Evolutionary conservation across 2,113 vertebrate genomes (phyloP), one percentile per base, ranked within the genome.

Genomic region (Mesembrinibis cayennensis): DNA sequence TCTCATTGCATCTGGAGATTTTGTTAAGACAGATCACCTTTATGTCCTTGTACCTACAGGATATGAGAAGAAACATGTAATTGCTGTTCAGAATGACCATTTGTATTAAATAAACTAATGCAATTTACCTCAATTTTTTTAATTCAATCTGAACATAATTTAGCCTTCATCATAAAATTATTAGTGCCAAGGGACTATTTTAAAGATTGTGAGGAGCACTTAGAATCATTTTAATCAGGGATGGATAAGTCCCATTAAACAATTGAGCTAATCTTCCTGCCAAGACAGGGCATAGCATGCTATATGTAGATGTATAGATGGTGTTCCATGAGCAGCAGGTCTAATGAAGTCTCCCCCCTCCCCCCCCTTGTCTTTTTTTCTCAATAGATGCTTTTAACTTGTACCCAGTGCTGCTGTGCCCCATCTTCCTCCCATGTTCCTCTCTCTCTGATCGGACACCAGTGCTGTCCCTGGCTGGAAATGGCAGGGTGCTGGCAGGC

Each of bases 41-140:
- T 50, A 77, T 90, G 47, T 63, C 42, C 47, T 62, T 61, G 38
- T 80, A 90, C 62, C 66, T 89, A n/a, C 73, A 70, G 89, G 77
- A 55, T 86, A 66, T 63, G 84, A 87, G 53, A 85, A 80, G 82
- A 85, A 94, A 65, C 45, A 61, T 66, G 62, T 61, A 80, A 55
- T 66, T 80, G 70, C 87, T 86, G 49, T 58, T 91, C 58, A 80
- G 74, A 93, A 62, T 34, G 58, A 94, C 53, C 36, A 30, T 91
- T 96, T 91, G 62, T 87, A 73, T 88, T 73, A 85, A 94, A 44
- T 40, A 91, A 53, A 70, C 49, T 96, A 82, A 95, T 95, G 82
- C 62, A 93, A 61, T 95, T 96, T 95, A 49, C 77, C n/a, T 91
- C 73, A 82, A 14, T 82, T 92, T 93, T 87, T 90, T 66, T 22